Evolutionary conservation across 2,797 vertebrate genomes (phyloP).

Genomic region (Diglossa cyanea): DNA sequence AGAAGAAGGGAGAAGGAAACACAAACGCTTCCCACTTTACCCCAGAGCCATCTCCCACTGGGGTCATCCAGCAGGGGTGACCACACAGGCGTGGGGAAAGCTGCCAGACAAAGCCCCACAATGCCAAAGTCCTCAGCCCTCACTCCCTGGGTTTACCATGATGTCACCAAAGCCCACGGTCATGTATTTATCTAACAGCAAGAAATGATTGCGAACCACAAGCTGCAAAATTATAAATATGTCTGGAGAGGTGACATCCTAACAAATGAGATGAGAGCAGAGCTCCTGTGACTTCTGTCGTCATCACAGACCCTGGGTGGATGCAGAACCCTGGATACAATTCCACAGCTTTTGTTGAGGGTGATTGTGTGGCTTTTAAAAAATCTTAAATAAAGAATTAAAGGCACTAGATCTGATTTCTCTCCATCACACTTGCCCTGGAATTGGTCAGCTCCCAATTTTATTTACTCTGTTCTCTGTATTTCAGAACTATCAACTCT

Average conservation of each 20-base stretch:
- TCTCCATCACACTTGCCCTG: not conserved
- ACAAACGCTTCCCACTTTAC: not conserved
- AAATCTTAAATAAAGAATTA: not conserved
- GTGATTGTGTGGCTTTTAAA: fast-evolving
- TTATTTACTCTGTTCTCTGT: not conserved
- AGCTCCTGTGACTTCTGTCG: not conserved
- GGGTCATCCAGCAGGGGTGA: not conserved
- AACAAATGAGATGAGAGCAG: constrained; percentile 39
- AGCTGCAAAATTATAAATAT: constrained; percentile 14
- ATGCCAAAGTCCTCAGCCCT: constrained; percentile 45
- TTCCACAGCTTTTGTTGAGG: not conserved
- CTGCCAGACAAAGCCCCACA: not conserved
- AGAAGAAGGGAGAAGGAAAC: not conserved
- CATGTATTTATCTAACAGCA: constrained; percentile 42
- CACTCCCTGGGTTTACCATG: not conserved
- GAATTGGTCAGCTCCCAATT: not conserved
- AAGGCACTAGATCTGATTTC: not conserved
- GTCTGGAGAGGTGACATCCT: constrained; percentile 25
- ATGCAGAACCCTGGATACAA: not conserved
- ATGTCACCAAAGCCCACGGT: not conserved
- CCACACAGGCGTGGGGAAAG: not conserved
- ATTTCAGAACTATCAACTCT: not conserved
- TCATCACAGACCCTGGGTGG: not conserved
- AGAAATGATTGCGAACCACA: not conserved
- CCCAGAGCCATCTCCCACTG: not conserved